Percentiles rank a stretch among this genome's conserved stretches.
phyloP scores from a whole-genome alignment of 1,140 invertebrate genomes.

The Megathymus violae region DNA sequence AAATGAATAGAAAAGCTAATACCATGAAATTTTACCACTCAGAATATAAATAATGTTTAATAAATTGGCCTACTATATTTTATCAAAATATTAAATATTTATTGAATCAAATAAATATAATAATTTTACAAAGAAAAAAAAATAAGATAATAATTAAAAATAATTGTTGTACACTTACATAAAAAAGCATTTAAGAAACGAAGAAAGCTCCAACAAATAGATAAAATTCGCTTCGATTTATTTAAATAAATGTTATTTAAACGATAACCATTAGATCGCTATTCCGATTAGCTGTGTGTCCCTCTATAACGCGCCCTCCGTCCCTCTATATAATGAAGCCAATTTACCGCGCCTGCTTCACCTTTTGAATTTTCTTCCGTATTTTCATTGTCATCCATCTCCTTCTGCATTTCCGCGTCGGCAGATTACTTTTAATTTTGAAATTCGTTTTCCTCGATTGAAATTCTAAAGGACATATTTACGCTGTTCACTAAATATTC shows the following conservation, averaged over 20 bases:
- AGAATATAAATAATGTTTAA: no score
- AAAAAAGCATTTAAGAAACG: background rate
- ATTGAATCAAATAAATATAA: no score
- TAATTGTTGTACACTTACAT: no score
- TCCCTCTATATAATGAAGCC: conserved; percentile 79
- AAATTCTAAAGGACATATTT: conserved; percentile 53
- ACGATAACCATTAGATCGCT: conserved; percentile 1
- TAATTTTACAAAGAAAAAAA: no score
- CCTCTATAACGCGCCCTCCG: conserved; percentile 46
- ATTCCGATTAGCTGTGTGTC: conserved; percentile 39
- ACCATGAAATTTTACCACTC: no score
- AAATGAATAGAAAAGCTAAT: no score
- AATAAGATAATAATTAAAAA: no score
- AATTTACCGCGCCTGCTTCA: conserved; percentile 76
- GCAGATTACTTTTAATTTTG: conserved; percentile 79
- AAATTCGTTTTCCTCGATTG: conserved; percentile 74
- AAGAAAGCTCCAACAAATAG: background rate
- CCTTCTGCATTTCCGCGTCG: conserved; percentile 70
- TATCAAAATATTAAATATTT: no score
- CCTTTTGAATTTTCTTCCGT: conserved; percentile 80
- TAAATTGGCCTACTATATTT: no score
- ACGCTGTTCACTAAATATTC: no score
- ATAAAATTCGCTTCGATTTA: background rate
- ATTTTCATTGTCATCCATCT: conserved; percentile 81
- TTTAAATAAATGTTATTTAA: no score